Evolutionary conservation across 2,797 vertebrate genomes (phyloP), one percentile per base, ranked within the genome.

Genomic region (Pipistrellus pipistrellus): DNA sequence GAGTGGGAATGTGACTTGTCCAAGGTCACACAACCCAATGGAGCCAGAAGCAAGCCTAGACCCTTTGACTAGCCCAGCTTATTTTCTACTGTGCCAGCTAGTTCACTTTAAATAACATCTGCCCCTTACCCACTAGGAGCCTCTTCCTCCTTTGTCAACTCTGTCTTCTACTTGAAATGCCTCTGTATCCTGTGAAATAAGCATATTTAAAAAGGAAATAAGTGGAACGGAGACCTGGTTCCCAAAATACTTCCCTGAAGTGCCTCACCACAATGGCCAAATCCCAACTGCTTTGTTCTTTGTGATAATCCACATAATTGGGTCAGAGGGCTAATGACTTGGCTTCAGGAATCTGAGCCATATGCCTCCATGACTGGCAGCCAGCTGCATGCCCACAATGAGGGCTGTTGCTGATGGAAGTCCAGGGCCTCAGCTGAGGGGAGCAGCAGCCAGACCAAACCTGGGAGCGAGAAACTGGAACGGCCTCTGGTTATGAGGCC

Each of bases 261-360:
- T 23, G 44, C 91, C 75, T 6, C 68, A 55, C 35, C 3, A 1
- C 35, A 17, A 48, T 69, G 66, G 73, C 87, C 25, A 69, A 53
- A 85, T 94, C 91, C 68, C 84, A 80, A 27, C 64, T 69, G 78
- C 88, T 93, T 92, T 96, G 91, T 97, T 96, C 96, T 93, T 84
- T 57, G 62, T 83, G 85, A 87, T 85, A 91, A 94, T 88, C 90
- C 78, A 55, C 85, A 78, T 83, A 91, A 96, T 84, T 90, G 93
- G 95, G 95, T 97, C 95, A 96, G 82, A 93, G 90, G 96, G 88
- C 90, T 95, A 95, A 96, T 81, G 89, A 94, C 93, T 95, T 95
- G 92, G 96, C 90, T 90, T 83, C 64, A 14, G 23, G 78, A 94
- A 62, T 78, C 69, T 18, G 27, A 94, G 64, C 96, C 96, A 93